phyloP scores from a whole-genome alignment of 2,888 invertebrate species.

The Drosophila merina region DNA sequence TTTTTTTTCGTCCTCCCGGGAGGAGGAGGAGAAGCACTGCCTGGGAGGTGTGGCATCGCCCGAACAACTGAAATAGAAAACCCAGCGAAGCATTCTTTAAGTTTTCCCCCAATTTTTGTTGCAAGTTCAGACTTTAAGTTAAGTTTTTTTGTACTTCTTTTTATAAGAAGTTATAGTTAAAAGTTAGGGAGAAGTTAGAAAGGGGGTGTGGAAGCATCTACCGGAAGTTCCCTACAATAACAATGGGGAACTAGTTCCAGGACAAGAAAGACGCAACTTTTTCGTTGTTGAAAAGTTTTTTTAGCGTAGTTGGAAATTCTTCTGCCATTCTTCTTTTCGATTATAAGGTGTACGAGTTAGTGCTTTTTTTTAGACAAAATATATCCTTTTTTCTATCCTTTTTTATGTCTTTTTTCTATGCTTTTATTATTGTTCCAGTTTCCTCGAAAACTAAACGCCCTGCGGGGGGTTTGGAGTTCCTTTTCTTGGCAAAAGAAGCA shows the following conservation, averaged over 20 bases:
- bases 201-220: not conserved
- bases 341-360: conserved; percentile 5
- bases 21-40: not conserved
- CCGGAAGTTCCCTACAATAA: conserved; percentile 54
- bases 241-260: conserved; percentile 47
- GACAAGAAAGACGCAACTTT: conserved; percentile 39
- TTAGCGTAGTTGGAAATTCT: conserved; percentile 59
- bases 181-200: too few species aligned
- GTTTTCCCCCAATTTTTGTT: conserved; percentile 22
- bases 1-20: conserved; percentile 8
- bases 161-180: too few species aligned
- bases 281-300: conserved; percentile 55
- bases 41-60: conserved; percentile 3
- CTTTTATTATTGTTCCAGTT: conserved; percentile 39
- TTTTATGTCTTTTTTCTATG: conserved; percentile 23
- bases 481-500: conserved; percentile 4
- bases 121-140: conserved; percentile 39
- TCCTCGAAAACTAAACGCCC: conserved; percentile 44
- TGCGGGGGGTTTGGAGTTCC: conserved; percentile 4
- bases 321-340: conserved; percentile 17
- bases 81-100: conserved; percentile 35
- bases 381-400: conserved; percentile 13
- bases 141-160: conserved; percentile 23
- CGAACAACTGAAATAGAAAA: conserved; percentile 70
- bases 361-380: conserved; percentile 17